A percentile compares a stretch with the other conserved stretches of the same genome.
Evolutionary conservation across 2,888 invertebrate species (phyloP).

Genomic region (Altica lythri): DNA sequence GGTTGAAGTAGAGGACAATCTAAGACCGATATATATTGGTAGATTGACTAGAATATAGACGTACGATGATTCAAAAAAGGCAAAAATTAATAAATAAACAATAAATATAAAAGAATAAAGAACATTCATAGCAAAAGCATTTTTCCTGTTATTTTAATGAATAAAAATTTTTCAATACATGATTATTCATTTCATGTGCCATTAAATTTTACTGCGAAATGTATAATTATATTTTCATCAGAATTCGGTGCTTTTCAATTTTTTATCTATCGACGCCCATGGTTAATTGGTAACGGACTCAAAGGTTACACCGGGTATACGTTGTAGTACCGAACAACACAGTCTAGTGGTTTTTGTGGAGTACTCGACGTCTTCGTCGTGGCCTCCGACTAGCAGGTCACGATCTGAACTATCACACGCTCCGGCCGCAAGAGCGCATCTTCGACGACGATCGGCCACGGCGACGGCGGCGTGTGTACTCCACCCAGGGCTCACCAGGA

Average conservation of each 20-base stretch:
- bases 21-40: too few species aligned
- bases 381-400: constrained; percentile 52
- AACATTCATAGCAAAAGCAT: too few species aligned
- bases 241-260: not conserved
- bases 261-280: constrained; percentile 11
- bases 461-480: constrained; percentile 28
- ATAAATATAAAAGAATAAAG: too few species aligned
- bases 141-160: too few species aligned
- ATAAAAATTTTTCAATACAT: too few species aligned
- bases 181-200: too few species aligned
- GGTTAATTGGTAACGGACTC: constrained; percentile 28
- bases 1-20: too few species aligned
- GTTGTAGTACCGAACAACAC: constrained; percentile 25
- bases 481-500: constrained; percentile 36
- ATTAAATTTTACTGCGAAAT: constrained; percentile 4
- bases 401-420: constrained; percentile 67
- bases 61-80: too few species aligned
- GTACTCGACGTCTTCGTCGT: constrained; percentile 36
- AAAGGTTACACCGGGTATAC: constrained; percentile 26
- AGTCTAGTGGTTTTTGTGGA: constrained; percentile 49
- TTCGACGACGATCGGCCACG: constrained; percentile 41
- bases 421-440: constrained; percentile 51
- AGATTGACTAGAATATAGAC: too few species aligned
- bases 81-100: too few species aligned
- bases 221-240: too few species aligned